These are phyloP conservation scores for Oscheius sp. DNA, from an alignment of 2,888 invertebrate genomes.

Conservation along the genomic window DNA sequence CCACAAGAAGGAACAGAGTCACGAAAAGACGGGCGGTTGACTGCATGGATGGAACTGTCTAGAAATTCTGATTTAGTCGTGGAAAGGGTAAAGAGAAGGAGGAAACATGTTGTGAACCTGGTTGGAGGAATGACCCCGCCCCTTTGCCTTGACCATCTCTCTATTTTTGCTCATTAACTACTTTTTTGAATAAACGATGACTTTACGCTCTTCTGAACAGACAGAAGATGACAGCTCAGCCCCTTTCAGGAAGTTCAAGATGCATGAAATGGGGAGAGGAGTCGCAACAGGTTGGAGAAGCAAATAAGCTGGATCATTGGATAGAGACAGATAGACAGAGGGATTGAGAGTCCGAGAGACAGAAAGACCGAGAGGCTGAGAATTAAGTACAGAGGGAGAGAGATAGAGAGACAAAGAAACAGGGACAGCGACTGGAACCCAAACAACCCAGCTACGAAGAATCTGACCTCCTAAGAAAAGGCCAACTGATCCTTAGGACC, in stretches of 20 bases:
- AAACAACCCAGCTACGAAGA: too few species aligned
- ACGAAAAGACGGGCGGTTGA: not conserved
- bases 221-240: not conserved
- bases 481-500: too few species aligned
- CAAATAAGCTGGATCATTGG: not conserved
- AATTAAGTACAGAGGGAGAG: not conserved
- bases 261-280: too few species aligned
- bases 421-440: too few species aligned
- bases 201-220: too few species aligned
- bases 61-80: not conserved
- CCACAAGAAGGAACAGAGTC: constrained; percentile 20
- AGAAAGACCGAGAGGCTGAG: not conserved
- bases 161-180: too few species aligned
- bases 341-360: not conserved
- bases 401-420: not conserved
- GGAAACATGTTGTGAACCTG: not conserved
- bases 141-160: not conserved
- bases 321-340: not conserved
- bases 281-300: too few species aligned
- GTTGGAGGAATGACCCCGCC: not conserved
- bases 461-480: too few species aligned
- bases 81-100: not conserved
- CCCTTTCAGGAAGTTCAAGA: not conserved
- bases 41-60: not conserved
- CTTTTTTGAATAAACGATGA: too few species aligned